Evolutionary conservation across 2,113 vertebrate species (phyloP).

Genomic region (Anthoscopus minutus): DNA sequence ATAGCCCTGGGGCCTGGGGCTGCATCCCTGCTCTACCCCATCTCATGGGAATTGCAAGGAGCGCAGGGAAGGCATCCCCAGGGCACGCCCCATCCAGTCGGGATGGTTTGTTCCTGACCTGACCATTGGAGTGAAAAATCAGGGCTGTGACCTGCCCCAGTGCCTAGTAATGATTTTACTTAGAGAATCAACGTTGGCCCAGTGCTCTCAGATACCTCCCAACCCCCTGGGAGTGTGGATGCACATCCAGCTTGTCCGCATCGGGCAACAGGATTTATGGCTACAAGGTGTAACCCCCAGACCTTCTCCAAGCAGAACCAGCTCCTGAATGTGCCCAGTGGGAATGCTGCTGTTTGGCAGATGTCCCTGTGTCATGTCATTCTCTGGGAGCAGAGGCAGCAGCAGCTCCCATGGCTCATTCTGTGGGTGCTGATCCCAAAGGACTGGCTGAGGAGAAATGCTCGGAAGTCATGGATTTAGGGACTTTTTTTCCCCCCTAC

Average conservation of each 20-base stretch:
- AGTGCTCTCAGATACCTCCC: background rate
- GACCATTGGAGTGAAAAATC: accelerated
- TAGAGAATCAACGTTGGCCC: accelerated
- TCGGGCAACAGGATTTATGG: accelerated
- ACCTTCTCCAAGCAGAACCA: accelerated
- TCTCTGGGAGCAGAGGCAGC: background rate
- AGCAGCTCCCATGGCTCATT: accelerated
- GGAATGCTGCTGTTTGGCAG: background rate
- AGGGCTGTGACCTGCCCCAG: accelerated
- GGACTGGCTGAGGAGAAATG: accelerated
- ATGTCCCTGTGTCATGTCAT: accelerated
- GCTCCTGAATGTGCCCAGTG: accelerated
- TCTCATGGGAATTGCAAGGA: accelerated
- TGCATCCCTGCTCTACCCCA: background rate
- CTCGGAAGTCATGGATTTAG: background rate
- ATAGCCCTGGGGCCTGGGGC: background rate
- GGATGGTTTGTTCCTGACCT: background rate
- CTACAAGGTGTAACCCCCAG: background rate
- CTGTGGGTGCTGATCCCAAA: background rate
- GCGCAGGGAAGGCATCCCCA: accelerated
- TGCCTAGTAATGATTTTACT: background rate
- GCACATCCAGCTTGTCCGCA: accelerated
- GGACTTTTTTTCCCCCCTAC: accelerated
- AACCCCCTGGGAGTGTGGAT: accelerated
- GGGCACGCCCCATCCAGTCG: accelerated